A percentile compares a stretch with the other conserved stretches of the same genome.
Conservation (phyloP, 2,113 vertebrate species). For the Pithys albifrons region DNA sequence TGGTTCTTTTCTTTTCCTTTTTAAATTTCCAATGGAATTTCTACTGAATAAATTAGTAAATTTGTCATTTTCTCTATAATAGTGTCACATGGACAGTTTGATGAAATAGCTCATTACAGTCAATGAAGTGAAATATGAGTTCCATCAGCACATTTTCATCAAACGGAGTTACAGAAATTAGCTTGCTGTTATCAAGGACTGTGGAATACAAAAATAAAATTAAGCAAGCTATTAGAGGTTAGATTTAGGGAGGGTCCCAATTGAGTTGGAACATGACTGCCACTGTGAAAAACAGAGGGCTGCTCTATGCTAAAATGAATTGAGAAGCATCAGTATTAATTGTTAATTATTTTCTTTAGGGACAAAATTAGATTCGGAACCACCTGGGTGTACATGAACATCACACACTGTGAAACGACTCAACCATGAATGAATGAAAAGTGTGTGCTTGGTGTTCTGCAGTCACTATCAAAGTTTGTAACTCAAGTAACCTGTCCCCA, state of each 20-base stretch:
- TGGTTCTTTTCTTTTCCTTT: slow-evolving; percentile 74
- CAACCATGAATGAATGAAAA: neutral
- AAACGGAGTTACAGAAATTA: slow-evolving; percentile 80
- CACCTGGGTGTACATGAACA: slow-evolving; percentile 27
- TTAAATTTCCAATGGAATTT: slow-evolving; percentile 76
- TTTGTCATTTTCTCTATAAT: slow-evolving; percentile 83
- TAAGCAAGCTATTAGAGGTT: slow-evolving; percentile 70
- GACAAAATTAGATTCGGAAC: slow-evolving; percentile 21
- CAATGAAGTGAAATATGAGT: slow-evolving; percentile 86
- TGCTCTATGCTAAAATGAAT: slow-evolving; percentile 53
- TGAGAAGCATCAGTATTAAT: slow-evolving; percentile 51
- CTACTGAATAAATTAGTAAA: slow-evolving; percentile 82
- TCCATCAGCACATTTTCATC: slow-evolving; percentile 82
- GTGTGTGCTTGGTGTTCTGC: neutral
- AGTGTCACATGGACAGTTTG: slow-evolving; percentile 83
- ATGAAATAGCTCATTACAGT: slow-evolving; percentile 87
- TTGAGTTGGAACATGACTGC: slow-evolving; percentile 59
- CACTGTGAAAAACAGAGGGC: slow-evolving; percentile 47
- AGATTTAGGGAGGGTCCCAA: slow-evolving; percentile 65
- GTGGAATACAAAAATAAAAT: slow-evolving; percentile 79
- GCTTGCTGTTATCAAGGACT: slow-evolving; percentile 77
- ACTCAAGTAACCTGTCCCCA: neutral
- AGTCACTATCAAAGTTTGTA: neutral
- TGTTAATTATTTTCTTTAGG: slow-evolving; percentile 51
- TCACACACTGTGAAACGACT: neutral